Base-by-base conservation (phyloP, 2,797 vertebrate genomes). In the Ispidina picta region DNA sequence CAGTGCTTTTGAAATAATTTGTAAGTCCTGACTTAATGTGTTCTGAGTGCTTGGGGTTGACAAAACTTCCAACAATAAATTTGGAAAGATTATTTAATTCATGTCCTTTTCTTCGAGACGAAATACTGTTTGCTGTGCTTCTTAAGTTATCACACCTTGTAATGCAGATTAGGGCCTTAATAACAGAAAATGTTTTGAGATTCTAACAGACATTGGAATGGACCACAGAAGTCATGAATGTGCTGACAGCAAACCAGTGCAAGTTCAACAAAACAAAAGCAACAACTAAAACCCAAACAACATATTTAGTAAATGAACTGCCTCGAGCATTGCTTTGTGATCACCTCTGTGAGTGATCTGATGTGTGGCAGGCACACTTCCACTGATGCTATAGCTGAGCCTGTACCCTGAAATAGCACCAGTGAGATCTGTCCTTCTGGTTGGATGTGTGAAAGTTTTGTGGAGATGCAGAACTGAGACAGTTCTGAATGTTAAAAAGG, bases 391-490 rank as follows among this genome's bases (percentile, higher is more conserved):
- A 31, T 75, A 70, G 59, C 75, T 84, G 74, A 72, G 22, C 26
- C 4, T 5, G 41, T 82, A 94, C 54, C 86, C 92, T 62, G 88
- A 94, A 95, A 86, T 94, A 94, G 90, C 78, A 29, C 58, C 25
- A 39, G 91, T 62, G 88, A 93, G 83, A 95, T 94, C 94, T 88
- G 90, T 95, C 65, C 82, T 93, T 92, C 89, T 93, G 55, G 62
- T 71, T 91, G 86, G 59, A 95, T 93, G 88, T 92, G 90, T 93
- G 91, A 95, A 93, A 80, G 81, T 94, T 95, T 88, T 83, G 83
- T 64, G 86, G 92, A 95, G 83, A 90, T 96, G 81, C 89, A 94
- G 89, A 93, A 87, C 84, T 54, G 80, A 70, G 71, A 72, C 63
- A 33, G 60, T 75, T 92, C 54, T 88, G 89, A 91, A 87, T 95